These are phyloP conservation scores for Microctenopoma steveboyesi DNA, from an alignment of 2,797 vertebrate genomes.

Conservation along the genomic window DNA sequence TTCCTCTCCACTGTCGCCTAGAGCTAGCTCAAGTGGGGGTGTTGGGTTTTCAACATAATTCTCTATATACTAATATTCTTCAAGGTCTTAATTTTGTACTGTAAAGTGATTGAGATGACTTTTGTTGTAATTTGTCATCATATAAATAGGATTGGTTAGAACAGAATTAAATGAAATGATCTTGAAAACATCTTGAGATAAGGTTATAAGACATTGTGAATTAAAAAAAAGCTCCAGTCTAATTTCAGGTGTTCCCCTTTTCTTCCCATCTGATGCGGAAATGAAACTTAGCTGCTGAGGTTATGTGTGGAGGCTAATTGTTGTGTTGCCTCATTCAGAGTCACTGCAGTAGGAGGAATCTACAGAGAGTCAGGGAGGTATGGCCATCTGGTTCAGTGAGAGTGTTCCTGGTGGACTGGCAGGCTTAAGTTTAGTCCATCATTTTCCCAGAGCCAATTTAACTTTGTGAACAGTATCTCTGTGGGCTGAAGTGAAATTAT, in stretches of 20 bases:
- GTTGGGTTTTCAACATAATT: too few relatives aligned
- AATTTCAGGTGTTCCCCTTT: slow-evolving; percentile 17
- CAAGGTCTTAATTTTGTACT: too few relatives aligned
- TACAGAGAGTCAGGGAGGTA: slow-evolving; percentile 42
- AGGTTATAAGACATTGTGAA: too few relatives aligned
- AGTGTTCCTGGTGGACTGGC: slow-evolving; percentile 47
- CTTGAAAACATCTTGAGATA: too few relatives aligned
- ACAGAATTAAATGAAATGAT: too few relatives aligned
- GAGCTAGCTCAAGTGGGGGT: too few relatives aligned
- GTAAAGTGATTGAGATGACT: too few relatives aligned
- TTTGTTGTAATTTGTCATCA: too few relatives aligned
- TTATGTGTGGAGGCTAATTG: slow-evolving; percentile 60
- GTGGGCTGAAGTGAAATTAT: slow-evolving; percentile 34
- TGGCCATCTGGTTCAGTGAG: slow-evolving; percentile 62
- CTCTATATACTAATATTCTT: too few relatives aligned
- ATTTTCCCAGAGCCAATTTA: slow-evolving; percentile 44
- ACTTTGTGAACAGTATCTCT: slow-evolving; percentile 41
- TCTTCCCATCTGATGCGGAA: slow-evolving; percentile 21
- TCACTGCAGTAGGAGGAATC: slow-evolving; percentile 39
- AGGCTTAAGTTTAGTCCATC: slow-evolving; percentile 44
- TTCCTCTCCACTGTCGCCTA: too few relatives aligned
- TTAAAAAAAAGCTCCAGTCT: slow-evolving; percentile 20
- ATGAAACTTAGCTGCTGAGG: slow-evolving; percentile 47
- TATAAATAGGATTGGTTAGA: too few relatives aligned
- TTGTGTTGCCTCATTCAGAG: slow-evolving; percentile 44